phyloP scores from a whole-genome alignment of 2,888 invertebrate species.

The Drosophila conformis region DNA sequence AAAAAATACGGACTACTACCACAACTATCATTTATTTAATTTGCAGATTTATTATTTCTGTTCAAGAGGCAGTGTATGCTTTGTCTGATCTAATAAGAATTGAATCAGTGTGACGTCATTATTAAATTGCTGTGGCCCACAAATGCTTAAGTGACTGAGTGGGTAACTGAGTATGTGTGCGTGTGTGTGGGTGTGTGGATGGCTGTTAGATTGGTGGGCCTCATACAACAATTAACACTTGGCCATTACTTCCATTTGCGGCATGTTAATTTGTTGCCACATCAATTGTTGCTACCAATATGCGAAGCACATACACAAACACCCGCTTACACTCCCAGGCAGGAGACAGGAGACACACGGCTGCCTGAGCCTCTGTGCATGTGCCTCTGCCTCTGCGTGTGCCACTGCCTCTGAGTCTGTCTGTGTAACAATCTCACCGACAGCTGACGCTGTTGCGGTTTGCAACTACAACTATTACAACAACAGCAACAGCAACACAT shows the following conservation, averaged over 20 bases:
- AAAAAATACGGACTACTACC: conserved; percentile 23
- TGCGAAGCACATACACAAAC: conserved; percentile 63
- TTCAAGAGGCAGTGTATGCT: conserved; percentile 2
- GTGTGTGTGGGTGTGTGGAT: conserved; percentile 24
- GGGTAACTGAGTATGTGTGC: conserved; percentile 9
- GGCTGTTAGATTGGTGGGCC: conserved; percentile 34
- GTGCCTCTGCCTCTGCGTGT: conserved; percentile 19
- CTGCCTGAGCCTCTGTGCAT: conserved; percentile 16
- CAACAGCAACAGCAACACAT: conserved; percentile 27
- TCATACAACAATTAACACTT: conserved; percentile 78
- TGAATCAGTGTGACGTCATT: conserved; percentile 66
- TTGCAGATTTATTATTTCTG: conserved; percentile 58
- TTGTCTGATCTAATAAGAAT: conserved; percentile 12
- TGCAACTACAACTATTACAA: conserved; percentile 70
- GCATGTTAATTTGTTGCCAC: conserved; percentile 84
- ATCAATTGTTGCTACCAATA: conserved; percentile 80
- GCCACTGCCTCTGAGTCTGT: background rate
- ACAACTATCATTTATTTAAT: conserved; percentile 39
- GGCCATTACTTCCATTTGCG: conserved; percentile 82
- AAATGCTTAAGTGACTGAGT: conserved; percentile 14
- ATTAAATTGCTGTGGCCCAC: conserved; percentile 50
- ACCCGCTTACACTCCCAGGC: conserved; percentile 31
- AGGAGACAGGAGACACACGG: conserved; percentile 12
- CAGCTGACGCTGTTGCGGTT: conserved; percentile 79
- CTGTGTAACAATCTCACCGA: conserved; percentile 75